phyloP scores from a whole-genome alignment of 2,888 invertebrate genomes.

The Melolontha melolontha region DNA sequence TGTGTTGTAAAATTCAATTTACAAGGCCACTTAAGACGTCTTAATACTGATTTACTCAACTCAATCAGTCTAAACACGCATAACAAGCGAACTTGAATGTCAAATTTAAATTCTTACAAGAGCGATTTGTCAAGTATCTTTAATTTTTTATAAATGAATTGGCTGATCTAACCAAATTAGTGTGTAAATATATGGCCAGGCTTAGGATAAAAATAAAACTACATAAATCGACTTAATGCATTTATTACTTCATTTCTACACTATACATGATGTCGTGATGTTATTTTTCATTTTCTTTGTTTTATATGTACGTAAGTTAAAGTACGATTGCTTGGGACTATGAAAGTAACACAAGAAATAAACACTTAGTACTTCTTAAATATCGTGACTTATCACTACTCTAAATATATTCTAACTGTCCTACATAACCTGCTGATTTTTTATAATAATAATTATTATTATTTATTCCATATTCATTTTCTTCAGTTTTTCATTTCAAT shows the following conservation, averaged over 20 bases:
- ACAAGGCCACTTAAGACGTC: no score
- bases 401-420: constrained; percentile 42
- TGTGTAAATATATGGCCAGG: no score
- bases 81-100: no score
- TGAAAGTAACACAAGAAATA: constrained; percentile 44
- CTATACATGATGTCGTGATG: constrained; percentile 45
- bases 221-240: constrained; percentile 37
- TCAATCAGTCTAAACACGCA: no score
- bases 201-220: background rate
- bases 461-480: constrained; percentile 22
- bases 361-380: constrained; percentile 45
- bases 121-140: no score
- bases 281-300: constrained; percentile 36
- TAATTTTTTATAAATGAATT: no score
- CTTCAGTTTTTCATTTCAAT: constrained; percentile 28
- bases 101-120: no score
- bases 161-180: no score
- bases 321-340: constrained; percentile 42
- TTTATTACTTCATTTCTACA: constrained; percentile 47
- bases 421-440: constrained; percentile 41
- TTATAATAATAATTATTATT: constrained; percentile 24
- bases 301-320: constrained; percentile 42
- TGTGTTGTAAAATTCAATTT: no score
- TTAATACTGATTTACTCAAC: no score
- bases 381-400: constrained; percentile 44